Conservation (phyloP, 2,888 invertebrate genomes). For the Hemaris fuciformis region DNA sequence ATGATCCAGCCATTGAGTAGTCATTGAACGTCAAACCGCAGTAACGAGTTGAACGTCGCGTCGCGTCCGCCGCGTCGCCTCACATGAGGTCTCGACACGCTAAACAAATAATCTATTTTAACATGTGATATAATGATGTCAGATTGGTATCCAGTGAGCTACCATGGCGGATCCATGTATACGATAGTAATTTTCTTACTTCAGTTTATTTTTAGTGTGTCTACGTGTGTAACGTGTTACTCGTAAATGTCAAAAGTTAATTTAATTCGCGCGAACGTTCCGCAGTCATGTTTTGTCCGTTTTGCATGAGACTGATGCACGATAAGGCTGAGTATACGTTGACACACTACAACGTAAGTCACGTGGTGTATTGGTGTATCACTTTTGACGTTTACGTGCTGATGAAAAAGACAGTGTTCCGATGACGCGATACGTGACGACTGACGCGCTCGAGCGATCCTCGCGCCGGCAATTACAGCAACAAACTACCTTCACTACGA, state of each 20-base stretch:
- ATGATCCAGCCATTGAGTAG: slow-evolving; percentile 64
- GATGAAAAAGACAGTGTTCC: slow-evolving; percentile 48
- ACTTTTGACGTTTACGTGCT: slow-evolving; percentile 72
- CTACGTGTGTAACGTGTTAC: slow-evolving; percentile 73
- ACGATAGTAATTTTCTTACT: slow-evolving; percentile 75
- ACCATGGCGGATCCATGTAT: slow-evolving; percentile 72
- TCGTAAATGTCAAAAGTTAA: slow-evolving; percentile 76
- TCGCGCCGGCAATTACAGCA: slow-evolving; percentile 26
- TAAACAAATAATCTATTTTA: slow-evolving; percentile 75
- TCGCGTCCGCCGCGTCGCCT: slow-evolving; percentile 45
- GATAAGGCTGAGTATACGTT: slow-evolving; percentile 71
- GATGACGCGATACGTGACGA: slow-evolving; percentile 55
- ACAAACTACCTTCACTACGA: slow-evolving; percentile 29
- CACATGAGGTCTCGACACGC: slow-evolving; percentile 51
- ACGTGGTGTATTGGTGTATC: slow-evolving; percentile 45
- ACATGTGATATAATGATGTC: slow-evolving; percentile 78
- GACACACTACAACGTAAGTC: slow-evolving; percentile 70
- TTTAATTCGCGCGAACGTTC: slow-evolving; percentile 42
- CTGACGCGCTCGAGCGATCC: slow-evolving; percentile 32
- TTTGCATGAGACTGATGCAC: slow-evolving; percentile 62
- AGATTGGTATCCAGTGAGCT: slow-evolving; percentile 68
- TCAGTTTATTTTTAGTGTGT: slow-evolving; percentile 76
- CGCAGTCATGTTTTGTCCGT: slow-evolving; percentile 63
- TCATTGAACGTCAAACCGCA: slow-evolving; percentile 66
- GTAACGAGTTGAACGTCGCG: slow-evolving; percentile 58